A percentile compares a stretch with the other conserved stretches of the same genome.
phyloP scores from a whole-genome alignment of 2,888 invertebrate genomes.

The Phengaris alcon region DNA sequence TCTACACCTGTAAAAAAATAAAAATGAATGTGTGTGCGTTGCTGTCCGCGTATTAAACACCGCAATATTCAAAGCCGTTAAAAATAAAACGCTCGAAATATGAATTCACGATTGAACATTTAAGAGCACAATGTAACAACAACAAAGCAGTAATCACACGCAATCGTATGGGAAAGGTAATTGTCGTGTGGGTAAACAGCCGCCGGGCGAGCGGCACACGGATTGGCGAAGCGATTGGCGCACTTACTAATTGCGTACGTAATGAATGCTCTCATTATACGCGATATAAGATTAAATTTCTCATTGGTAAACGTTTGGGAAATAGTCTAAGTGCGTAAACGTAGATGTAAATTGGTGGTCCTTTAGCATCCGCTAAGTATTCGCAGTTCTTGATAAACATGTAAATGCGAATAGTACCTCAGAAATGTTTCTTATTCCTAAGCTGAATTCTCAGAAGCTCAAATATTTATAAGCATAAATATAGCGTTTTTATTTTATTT shows the following conservation, averaged over 20 bases:
- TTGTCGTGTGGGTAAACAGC: slow-evolving; percentile 62
- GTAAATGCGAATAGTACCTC: no score
- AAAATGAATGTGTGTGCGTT: neutral
- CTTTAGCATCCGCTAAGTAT: neutral
- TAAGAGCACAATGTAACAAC: slow-evolving; percentile 29
- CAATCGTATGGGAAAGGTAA: slow-evolving; percentile 42
- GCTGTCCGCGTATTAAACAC: neutral
- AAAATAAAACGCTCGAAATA: slow-evolving; percentile 26
- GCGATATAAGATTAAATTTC: slow-evolving; percentile 31
- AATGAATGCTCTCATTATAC: slow-evolving; percentile 31
- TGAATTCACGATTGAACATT: slow-evolving; percentile 23
- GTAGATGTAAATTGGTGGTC: neutral
- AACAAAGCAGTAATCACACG: slow-evolving; percentile 30
- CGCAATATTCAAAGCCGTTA: neutral
- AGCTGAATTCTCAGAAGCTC: neutral
- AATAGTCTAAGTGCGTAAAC: neutral
- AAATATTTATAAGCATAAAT: no score
- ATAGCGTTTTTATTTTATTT: no score
- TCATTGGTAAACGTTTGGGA: slow-evolving; percentile 2
- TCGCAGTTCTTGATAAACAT: neutral
- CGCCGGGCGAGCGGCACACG: slow-evolving; percentile 56
- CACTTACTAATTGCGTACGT: slow-evolving; percentile 15
- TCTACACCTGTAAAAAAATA: neutral
- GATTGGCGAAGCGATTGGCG: neutral
- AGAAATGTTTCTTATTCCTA: neutral